These are phyloP conservation scores for Leptinotarsa texana DNA, from an alignment of 1,140 invertebrate species.

Conservation along the genomic window DNA sequence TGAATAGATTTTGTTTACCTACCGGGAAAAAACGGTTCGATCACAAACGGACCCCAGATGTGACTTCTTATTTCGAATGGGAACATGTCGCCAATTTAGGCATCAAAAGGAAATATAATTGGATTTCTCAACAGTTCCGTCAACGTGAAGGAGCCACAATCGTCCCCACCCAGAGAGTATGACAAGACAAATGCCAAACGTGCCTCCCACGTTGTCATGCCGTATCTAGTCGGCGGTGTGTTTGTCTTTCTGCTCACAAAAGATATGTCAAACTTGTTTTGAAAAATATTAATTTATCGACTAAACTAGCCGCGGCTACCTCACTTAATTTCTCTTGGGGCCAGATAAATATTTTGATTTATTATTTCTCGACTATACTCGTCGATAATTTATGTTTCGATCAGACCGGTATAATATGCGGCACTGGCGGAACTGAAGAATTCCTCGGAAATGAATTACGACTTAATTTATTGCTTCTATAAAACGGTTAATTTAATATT, in stretches of 20 bases:
- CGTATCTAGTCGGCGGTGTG: slow-evolving; percentile 62
- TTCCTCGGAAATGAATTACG: slow-evolving; percentile 14
- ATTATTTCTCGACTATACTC: background rate
- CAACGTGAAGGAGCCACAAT: background rate
- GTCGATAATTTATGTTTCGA: slow-evolving; percentile 19
- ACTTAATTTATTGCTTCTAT: slow-evolving; percentile 12
- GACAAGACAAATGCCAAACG: slow-evolving; percentile 77
- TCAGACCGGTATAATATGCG: slow-evolving; percentile 4
- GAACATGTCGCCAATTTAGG: background rate
- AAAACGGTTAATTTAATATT: slow-evolving; percentile 23
- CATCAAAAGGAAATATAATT: background rate
- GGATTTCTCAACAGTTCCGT: background rate
- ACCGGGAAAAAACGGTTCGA: no score
- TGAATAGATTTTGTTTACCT: no score
- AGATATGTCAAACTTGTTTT: slow-evolving; percentile 19
- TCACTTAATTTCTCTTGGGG: slow-evolving; percentile 7
- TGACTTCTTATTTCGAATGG: background rate
- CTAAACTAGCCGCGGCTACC: slow-evolving; percentile 18
- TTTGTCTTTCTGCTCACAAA: slow-evolving; percentile 34
- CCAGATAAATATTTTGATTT: slow-evolving; percentile 23
- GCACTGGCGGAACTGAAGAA: slow-evolving; percentile 11
- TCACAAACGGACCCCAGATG: no score
- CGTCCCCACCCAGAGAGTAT: background rate
- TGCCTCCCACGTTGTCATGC: slow-evolving; percentile 84
- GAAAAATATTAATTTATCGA: slow-evolving; percentile 15